These are phyloP conservation scores for Polymixis flavicincta DNA, from an alignment of 2,888 invertebrate species.

Conservation along the genomic window DNA sequence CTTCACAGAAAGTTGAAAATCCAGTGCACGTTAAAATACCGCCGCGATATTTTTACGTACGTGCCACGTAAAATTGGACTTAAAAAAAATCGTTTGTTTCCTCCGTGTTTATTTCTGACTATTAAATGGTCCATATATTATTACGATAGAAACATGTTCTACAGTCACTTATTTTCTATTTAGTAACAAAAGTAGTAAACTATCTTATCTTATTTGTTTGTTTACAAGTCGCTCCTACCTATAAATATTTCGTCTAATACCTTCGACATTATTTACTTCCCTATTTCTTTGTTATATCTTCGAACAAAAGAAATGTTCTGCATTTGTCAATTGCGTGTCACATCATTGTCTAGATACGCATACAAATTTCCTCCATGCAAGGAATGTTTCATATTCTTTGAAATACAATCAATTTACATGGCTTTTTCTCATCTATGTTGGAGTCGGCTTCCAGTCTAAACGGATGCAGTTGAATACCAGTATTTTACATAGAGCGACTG, in stretches of 20 bases:
- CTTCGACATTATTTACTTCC: conserved; percentile 1
- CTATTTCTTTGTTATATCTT: conserved; percentile 24
- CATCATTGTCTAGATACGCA: neutral
- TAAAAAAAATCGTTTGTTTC: no score
- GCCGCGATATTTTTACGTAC: no score
- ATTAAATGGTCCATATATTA: no score
- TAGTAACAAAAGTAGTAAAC: neutral
- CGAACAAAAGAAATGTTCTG: conserved; percentile 16
- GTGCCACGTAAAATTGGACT: neutral
- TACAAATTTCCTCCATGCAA: neutral
- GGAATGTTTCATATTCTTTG: neutral
- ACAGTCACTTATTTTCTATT: conserved; percentile 9
- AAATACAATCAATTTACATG: neutral
- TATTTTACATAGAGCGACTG: no score
- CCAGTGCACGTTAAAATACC: no score
- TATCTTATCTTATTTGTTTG: conserved; percentile 32
- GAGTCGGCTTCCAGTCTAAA: no score
- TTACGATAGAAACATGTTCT: neutral
- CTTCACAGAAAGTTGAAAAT: no score
- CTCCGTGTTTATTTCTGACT: no score
- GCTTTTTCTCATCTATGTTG: no score
- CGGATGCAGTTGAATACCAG: no score
- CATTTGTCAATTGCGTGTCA: neutral
- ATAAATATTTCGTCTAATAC: neutral
- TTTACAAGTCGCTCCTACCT: conserved; percentile 26